A percentile compares a stretch with the other conserved stretches of the same genome.
Conservation (phyloP, 2,113 vertebrate genomes). For the Gorilla gorilla region DNA sequence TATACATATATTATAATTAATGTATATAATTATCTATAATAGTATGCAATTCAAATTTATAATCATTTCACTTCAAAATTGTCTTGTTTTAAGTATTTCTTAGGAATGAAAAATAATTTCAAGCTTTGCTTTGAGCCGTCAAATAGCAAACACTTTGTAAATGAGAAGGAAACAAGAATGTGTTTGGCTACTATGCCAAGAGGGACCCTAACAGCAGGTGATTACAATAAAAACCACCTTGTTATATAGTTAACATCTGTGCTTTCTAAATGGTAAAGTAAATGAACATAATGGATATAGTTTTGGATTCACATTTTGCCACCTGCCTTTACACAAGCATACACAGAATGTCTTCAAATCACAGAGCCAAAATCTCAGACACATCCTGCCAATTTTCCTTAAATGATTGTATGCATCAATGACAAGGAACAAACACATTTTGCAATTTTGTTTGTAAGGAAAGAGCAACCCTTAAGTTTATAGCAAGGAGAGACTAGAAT, state of each 20-base stretch:
- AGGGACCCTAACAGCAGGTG: conserved; percentile 72
- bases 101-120: conserved; percentile 42
- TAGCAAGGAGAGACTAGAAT: conserved; percentile 1
- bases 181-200: conserved; percentile 59
- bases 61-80: conserved; percentile 47
- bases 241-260: conserved; percentile 82
- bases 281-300: conserved; percentile 80
- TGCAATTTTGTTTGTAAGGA: not conserved
- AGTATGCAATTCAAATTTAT: conserved; percentile 7
- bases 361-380: not conserved
- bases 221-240: conserved; percentile 73
- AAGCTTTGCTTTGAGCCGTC: conserved; percentile 48
- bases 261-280: conserved; percentile 79
- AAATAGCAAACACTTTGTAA: conserved; percentile 40
- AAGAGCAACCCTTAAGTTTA: not conserved
- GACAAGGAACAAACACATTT: not conserved
- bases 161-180: conserved; percentile 43
- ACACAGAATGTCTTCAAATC: conserved; percentile 55
- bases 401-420: not conserved
- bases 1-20: conserved; percentile 52
- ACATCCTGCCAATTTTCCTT: conserved; percentile 36
- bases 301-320: conserved; percentile 72
- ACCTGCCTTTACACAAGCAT: conserved; percentile 66
- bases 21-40: not conserved
- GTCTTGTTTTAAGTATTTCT: conserved; percentile 21